phyloP scores from a whole-genome alignment of 2,113 vertebrate genomes.

The Rhynchopsitta pachyrhyncha region DNA sequence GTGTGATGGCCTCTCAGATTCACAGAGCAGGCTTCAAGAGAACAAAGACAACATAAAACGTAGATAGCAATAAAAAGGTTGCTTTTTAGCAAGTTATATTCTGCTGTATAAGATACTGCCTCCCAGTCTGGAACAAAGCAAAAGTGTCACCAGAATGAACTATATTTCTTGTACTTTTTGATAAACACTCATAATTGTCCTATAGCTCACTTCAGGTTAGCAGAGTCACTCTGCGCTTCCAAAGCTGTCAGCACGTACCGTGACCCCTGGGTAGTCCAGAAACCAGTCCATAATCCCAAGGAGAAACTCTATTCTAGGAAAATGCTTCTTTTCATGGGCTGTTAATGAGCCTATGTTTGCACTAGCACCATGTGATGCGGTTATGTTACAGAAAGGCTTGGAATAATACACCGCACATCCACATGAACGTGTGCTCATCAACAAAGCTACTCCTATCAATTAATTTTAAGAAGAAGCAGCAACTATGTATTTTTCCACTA shows the following conservation, averaged over 20 bases:
- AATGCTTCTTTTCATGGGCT: constrained; percentile 49
- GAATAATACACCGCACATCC: constrained; percentile 10
- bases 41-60: neutral
- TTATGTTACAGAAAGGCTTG: constrained; percentile 33
- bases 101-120: neutral
- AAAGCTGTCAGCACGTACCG: neutral
- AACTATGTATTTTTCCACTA: neutral
- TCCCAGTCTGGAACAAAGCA: neutral
- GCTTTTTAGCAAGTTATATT: neutral
- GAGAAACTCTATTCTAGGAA: constrained; percentile 19
- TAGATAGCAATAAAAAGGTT: neutral
- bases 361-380: constrained; percentile 28
- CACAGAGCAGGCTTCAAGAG: neutral
- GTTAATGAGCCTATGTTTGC: constrained; percentile 45
- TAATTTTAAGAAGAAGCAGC: neutral
- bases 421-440: neutral
- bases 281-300: neutral
- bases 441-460: neutral
- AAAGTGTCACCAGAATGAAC: neutral
- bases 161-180: neutral
- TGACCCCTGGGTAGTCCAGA: neutral
- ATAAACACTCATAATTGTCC: neutral
- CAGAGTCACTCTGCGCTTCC: neutral
- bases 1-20: neutral
- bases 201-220: neutral